Percentiles rank a stretch among this genome's conserved stretches.
Conservation (phyloP, 2,113 vertebrate species). For the Hippocampus barbouri region DNA sequence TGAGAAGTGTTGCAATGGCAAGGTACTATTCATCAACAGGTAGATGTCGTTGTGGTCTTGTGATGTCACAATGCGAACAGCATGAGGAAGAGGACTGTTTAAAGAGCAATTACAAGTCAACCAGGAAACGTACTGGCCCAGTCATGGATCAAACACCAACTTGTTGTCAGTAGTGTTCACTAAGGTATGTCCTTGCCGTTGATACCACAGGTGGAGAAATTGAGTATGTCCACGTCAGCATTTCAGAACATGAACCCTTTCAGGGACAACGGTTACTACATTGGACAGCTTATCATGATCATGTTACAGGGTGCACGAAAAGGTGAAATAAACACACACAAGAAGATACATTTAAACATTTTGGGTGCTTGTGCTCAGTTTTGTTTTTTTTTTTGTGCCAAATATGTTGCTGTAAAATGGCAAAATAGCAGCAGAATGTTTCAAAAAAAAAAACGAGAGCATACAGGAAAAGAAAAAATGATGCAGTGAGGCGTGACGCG, state of each 20-base stretch:
- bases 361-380: not conserved
- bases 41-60: too few species aligned
- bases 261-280: too few species aligned
- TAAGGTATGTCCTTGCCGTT: not conserved
- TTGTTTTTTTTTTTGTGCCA: not conserved
- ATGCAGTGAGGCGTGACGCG: constrained; percentile 31
- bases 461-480: not conserved
- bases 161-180: not conserved
- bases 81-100: not conserved
- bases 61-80: not conserved
- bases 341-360: not conserved
- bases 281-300: too few species aligned
- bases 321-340: not conserved
- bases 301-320: too few species aligned
- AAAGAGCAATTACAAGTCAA: not conserved
- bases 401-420: not conserved
- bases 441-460: not conserved
- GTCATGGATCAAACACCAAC: not conserved
- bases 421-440: not conserved
- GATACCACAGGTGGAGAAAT: not conserved
- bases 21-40: too few species aligned
- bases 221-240: not conserved
- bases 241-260: not conserved
- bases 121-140: not conserved
- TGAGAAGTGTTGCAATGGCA: too few species aligned